These are phyloP conservation scores for Podarcis lilfordi DNA, from an alignment of 2,797 vertebrate genomes.

Conservation along the genomic window DNA sequence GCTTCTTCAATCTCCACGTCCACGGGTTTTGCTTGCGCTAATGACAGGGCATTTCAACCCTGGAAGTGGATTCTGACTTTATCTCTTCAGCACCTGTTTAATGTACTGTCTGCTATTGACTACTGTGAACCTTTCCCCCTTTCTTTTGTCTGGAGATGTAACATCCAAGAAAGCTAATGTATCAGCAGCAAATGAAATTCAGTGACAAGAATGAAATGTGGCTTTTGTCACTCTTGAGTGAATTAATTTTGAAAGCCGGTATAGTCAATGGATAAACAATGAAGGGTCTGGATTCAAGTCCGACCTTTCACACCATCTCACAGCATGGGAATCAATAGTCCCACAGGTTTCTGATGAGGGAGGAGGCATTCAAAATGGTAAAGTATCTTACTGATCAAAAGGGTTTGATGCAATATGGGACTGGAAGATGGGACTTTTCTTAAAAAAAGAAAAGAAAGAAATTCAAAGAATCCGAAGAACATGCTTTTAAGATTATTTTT, in stretches of 20 bases:
- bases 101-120: not conserved
- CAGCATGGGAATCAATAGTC: not conserved
- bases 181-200: conserved; percentile 18
- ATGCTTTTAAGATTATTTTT: not conserved
- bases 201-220: conserved; percentile 10
- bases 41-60: conserved; percentile 19
- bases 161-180: not conserved
- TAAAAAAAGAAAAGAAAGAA: not conserved
- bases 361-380: not conserved
- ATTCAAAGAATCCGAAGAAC: not conserved
- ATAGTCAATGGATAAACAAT: not conserved
- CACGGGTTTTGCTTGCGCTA: conserved; percentile 3
- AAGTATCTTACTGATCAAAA: not conserved
- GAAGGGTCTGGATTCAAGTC: not conserved
- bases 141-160: conserved; percentile 28
- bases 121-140: not conserved
- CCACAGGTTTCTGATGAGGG: not conserved
- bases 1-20: fast-evolving
- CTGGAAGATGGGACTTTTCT: not conserved
- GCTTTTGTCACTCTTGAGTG: not conserved
- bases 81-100: conserved; percentile 19
- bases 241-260: not conserved
- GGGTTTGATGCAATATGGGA: not conserved
- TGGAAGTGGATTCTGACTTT: conserved; percentile 22
- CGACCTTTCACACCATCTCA: not conserved